Conservation (phyloP, 2,888 invertebrate genomes). For the Nemapogon koenigi region DNA sequence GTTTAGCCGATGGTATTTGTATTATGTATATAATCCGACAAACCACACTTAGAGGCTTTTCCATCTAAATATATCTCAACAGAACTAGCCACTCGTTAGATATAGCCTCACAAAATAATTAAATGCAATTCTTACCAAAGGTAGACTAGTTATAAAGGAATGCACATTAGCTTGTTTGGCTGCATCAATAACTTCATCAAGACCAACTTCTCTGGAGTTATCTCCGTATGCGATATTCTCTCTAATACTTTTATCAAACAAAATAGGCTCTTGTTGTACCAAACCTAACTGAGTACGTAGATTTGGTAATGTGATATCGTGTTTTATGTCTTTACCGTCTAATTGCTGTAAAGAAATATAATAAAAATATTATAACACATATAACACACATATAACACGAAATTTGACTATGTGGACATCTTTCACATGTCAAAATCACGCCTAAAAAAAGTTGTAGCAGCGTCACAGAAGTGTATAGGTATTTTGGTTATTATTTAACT, state of each 20-base stretch:
- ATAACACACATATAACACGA: no score
- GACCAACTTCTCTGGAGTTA: conserved; percentile 63
- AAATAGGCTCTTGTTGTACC: conserved; percentile 84
- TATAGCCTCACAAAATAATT: conserved; percentile 23
- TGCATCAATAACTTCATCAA: conserved; percentile 74
- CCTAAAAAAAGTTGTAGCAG: no score
- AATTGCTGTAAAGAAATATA: conserved; percentile 31
- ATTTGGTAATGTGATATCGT: conserved; percentile 65
- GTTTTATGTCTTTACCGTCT: conserved; percentile 65
- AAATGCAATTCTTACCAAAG: conserved; percentile 51
- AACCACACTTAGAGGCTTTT: no score
- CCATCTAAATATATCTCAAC: no score
- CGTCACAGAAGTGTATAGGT: no score
- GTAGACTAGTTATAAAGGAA: conserved; percentile 72
- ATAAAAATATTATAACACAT: no score
- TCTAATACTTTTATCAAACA: conserved; percentile 79
- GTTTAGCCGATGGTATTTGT: no score
- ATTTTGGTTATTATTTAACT: no score
- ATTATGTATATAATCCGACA: no score
- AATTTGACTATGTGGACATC: no score
- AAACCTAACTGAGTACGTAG: conserved; percentile 78
- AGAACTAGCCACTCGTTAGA: no score
- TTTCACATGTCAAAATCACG: no score
- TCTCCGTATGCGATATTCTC: conserved; percentile 91
- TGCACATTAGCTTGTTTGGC: conserved; percentile 82